Base-by-base conservation (phyloP, 2,797 vertebrate species). In the Coccyzus lansbergi region DNA sequence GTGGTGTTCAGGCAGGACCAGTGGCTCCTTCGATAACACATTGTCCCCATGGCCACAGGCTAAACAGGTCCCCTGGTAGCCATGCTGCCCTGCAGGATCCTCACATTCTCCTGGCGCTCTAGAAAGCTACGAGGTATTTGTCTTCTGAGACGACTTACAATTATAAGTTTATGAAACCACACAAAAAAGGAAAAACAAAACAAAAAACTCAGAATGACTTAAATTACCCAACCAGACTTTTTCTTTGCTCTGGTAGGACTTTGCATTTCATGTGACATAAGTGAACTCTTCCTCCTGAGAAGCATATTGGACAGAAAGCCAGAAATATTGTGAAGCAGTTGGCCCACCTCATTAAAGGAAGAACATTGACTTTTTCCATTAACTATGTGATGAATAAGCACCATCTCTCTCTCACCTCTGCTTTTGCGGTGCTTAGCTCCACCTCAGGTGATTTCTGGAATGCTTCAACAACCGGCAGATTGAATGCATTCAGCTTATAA, bases 1-100 rank as follows among this genome's bases (percentile, higher is more conserved):
- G 40, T 3, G 6, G 56, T 1, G 0, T 12, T 56, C 1, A 11
- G 20, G 19, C 16, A 2, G 2, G 7, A 34, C 17, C 8, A 22
- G 42, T 4, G 8, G n/a, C 17, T 77, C 25, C 36, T 26, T 55
- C 0, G 0, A 9, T 9, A 42, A 52, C 22, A 36, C 40, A 25
- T 59, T 16, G 63, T 88, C 25, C 55, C 15, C 4, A 2, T 0
- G 0, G 31, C 11, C 0, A 0, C 1, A 0, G n/a, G n/a, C 29
- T 72, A 42, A 25, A 55, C 34, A 5, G 13, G 34, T 64, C 34
- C 40, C 22, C 36, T 2, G 4, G 16, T 10, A 64, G 31, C 34
- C 4, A 0, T 0, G 0, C 13, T 13, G 12, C 49, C 9, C 12
- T 18, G 20, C 4, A 4, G 14, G 19, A 19, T 44, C 42, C 20